A percentile compares a stretch with the other conserved stretches of the same genome.
Evolutionary conservation across 2,797 vertebrate genomes (phyloP).

Genomic region (Psittacula derbiana): DNA sequence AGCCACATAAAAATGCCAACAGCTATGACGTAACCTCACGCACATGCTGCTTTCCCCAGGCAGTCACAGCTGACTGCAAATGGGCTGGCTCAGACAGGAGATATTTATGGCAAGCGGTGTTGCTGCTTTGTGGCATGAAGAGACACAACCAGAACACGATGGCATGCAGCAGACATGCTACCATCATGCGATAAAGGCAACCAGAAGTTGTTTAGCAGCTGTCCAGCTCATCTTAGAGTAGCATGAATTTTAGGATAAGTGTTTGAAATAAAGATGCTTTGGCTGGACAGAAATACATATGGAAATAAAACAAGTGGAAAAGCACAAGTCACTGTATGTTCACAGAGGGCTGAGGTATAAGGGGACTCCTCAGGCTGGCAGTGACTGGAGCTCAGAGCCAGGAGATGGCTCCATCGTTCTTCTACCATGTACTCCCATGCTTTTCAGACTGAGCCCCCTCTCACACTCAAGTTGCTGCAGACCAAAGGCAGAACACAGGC

Average conservation of each 20-base stretch:
- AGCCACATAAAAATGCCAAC: neutral
- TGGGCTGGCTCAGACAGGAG: neutral
- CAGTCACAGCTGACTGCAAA: neutral
- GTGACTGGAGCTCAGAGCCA: neutral
- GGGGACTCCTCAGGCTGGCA: neutral
- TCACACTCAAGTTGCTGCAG: neutral
- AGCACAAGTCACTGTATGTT: neutral
- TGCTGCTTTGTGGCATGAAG: neutral
- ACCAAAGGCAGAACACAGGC: neutral
- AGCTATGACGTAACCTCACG: neutral
- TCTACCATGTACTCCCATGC: accelerated
- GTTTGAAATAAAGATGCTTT: neutral
- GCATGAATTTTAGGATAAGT: neutral
- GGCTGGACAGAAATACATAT: neutral
- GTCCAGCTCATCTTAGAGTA: neutral
- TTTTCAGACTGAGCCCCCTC: neutral
- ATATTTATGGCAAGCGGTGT: neutral
- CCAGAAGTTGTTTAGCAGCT: neutral
- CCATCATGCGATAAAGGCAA: neutral
- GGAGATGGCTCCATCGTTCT: neutral
- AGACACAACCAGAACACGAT: accelerated
- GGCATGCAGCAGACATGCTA: neutral
- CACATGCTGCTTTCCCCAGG: neutral
- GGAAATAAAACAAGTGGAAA: neutral
- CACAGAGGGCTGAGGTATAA: neutral